Percentiles rank a stretch among this genome's conserved stretches.
Evolutionary conservation across 2,888 invertebrate genomes (phyloP).

Genomic region (Morinoia aosen): DNA sequence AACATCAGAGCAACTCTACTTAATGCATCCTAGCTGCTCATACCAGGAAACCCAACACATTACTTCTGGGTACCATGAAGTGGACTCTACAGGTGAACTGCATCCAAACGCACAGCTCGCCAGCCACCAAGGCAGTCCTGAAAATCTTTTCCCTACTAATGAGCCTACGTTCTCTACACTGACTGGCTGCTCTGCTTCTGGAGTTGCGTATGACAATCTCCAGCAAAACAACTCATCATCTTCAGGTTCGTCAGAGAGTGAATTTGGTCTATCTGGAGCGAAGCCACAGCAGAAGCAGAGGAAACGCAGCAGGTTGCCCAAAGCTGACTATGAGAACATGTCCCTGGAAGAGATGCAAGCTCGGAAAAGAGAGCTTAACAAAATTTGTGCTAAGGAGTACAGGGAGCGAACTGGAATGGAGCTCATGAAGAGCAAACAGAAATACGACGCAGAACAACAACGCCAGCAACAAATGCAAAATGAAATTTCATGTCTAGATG

Average conservation of each 20-base stretch:
- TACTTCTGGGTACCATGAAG: not conserved
- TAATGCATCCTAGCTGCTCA: not conserved
- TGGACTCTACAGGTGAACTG: not conserved
- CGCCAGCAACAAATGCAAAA: not conserved
- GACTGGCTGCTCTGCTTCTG: not conserved
- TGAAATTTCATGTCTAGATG: not conserved
- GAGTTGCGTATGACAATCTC: not conserved
- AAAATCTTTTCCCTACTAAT: not conserved
- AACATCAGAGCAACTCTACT: not conserved
- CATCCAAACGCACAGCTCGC: not conserved
- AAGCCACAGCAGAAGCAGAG: not conserved
- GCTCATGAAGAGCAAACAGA: not conserved
- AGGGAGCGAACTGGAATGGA: not conserved
- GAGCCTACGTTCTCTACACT: not conserved
- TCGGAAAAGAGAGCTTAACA: not conserved
- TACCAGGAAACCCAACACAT: not conserved
- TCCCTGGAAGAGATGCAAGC: not conserved
- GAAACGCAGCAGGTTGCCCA: not conserved
- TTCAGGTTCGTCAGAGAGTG: not conserved
- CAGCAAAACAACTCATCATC: not conserved
- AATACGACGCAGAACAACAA: not conserved
- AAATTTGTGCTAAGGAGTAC: not conserved
- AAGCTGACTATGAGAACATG: not conserved
- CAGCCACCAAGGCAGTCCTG: not conserved
- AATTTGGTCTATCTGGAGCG: not conserved